phyloP scores from a whole-genome alignment of 2,888 invertebrate genomes.

The Cerceris ruficornis region DNA sequence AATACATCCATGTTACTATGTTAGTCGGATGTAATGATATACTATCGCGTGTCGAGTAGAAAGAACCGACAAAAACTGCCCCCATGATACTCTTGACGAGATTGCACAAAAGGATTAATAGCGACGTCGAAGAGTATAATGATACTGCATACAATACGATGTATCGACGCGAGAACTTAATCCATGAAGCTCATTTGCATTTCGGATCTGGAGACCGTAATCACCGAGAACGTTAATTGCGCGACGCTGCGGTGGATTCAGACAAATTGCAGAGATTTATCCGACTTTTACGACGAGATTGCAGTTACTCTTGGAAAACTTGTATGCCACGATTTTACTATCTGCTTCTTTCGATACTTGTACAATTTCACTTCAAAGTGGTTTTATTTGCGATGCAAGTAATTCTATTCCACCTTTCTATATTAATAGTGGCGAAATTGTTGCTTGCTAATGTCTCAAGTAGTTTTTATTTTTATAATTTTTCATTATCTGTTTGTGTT shows the following conservation, averaged over 20 bases:
- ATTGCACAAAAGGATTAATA: constrained; percentile 36
- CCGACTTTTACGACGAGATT: neutral
- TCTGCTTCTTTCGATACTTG: too few relatives aligned
- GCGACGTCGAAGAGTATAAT: constrained; percentile 20
- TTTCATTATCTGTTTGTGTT: too few relatives aligned
- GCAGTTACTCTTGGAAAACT: neutral
- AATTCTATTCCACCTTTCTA: too few relatives aligned
- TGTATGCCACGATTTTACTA: too few relatives aligned
- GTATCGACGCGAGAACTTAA: constrained; percentile 10
- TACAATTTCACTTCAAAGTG: too few relatives aligned
- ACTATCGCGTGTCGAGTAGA: constrained; percentile 55
- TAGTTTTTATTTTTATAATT: too few relatives aligned
- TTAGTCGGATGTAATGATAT: constrained; percentile 58
- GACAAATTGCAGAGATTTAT: neutral
- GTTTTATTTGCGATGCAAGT: too few relatives aligned
- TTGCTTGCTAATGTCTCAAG: too few relatives aligned
- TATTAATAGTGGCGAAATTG: too few relatives aligned
- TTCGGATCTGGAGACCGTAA: constrained; percentile 28
- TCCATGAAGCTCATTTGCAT: constrained; percentile 29
- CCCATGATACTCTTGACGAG: constrained; percentile 9
- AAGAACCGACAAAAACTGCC: constrained; percentile 54
- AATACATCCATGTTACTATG: constrained; percentile 46
- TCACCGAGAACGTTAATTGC: constrained; percentile 29
- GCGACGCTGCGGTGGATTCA: constrained; percentile 20
- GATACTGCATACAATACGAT: constrained; percentile 12